Percentiles rank a stretch among this genome's conserved stretches.
phyloP scores from a whole-genome alignment of 2,797 vertebrate species.

The Lagodon rhomboides region DNA sequence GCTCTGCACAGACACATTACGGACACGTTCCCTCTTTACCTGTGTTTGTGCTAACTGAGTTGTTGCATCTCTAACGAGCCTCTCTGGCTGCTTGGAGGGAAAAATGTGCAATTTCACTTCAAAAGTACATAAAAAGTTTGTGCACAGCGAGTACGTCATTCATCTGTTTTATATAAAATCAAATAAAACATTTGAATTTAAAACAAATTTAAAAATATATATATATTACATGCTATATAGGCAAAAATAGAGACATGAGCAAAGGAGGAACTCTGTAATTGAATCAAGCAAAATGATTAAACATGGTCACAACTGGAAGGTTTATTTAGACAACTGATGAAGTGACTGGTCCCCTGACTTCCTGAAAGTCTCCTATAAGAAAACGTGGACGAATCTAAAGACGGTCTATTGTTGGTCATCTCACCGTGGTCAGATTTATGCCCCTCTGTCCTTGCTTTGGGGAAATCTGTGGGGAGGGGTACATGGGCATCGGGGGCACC shows the following conservation, averaged over 20 bases:
- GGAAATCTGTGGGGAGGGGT: slow-evolving; percentile 83
- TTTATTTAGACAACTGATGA: background rate
- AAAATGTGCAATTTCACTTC: slow-evolving; percentile 22
- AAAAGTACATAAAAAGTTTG: background rate
- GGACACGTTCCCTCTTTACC: slow-evolving; percentile 62
- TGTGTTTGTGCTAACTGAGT: slow-evolving; percentile 65
- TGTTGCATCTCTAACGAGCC: slow-evolving; percentile 57
- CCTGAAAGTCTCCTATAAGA: background rate
- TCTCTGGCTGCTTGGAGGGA: slow-evolving; percentile 56
- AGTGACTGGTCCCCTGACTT: background rate
- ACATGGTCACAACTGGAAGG: background rate
- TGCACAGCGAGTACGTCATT: background rate
- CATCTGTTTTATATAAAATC: background rate
- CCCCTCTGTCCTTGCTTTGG: slow-evolving; percentile 83
- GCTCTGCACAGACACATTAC: slow-evolving; percentile 26
- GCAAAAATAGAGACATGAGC: background rate
- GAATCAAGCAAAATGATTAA: background rate
- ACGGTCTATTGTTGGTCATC: slow-evolving; percentile 19
- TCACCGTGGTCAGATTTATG: slow-evolving; percentile 87
- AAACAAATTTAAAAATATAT: background rate
- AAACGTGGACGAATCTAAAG: background rate
- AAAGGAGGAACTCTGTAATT: background rate
- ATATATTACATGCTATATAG: background rate
- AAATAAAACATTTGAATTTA: background rate
- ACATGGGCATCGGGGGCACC: slow-evolving; percentile 88